Base-by-base conservation (phyloP, 2,797 vertebrate genomes). In the Falco peregrinus region DNA sequence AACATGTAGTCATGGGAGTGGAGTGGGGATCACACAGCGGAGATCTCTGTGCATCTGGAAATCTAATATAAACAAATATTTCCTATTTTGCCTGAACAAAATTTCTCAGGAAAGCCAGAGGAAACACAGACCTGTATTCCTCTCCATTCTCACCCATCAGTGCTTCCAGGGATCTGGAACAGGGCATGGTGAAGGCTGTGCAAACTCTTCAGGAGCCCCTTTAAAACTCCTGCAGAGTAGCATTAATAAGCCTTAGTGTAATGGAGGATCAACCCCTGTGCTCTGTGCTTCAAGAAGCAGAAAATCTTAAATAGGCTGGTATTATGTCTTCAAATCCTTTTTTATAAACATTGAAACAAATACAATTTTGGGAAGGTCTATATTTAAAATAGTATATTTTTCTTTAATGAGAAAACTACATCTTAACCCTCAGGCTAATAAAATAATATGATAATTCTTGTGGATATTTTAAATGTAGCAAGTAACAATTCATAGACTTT, bases 281-380 rank as follows among this genome's bases (percentile, higher is more conserved):
- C 64, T 86, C 90, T 65, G 56, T n/a, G 89, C 79, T 93, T 87
- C 89, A 51, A 93, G 84, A 86, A 91, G 93, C 83, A 95, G 89
- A 95, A 95, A 97, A 96, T 90, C 28, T 91, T 75, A 65, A 94
- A 86, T 33, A 79, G 11, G 3, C 8, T 88, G 53, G 15, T 54
- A 80, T 65, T 69, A 31, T 4, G 29, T 41, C 57, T 84, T 87
- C 37, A 87, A 68, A 84, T 43, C 22, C 63, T 8, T 83, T 78
- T 75, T 69, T 37, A 65, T 51, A 81, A 91, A 82, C 35, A 33
- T 53, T 86, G 79, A 67, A 69, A 69, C 50, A 91, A 91, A 88
- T 24, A 59, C 7, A 51, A 28, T 77, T 78, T 67, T 18, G 28
- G 35, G 26, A 65, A 90, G 60, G 17, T 59, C 25, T 24, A 11